A percentile compares a stretch with the other conserved stretches of the same genome.
Conservation (phyloP, 2,888 invertebrate genomes). For the Megaustenia siamemsis region DNA sequence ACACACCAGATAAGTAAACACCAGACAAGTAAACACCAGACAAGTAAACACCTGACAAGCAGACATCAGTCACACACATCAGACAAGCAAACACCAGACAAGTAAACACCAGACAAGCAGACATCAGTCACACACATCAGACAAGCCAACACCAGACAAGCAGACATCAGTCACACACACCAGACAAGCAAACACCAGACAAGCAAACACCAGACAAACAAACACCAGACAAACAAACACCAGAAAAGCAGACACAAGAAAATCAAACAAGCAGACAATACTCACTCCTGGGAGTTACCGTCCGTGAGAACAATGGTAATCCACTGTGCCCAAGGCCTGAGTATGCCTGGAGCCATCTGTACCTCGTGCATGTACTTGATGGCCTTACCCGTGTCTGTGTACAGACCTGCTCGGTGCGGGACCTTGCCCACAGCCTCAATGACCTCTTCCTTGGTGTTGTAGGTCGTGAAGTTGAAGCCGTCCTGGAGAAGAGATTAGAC, state of each 20-base stretch:
- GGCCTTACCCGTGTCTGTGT: constrained; percentile 54
- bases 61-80: too few species aligned
- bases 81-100: too few species aligned
- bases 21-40: too few species aligned
- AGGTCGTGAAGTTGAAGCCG: constrained; percentile 51
- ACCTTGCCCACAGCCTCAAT: constrained; percentile 40
- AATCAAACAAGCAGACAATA: not conserved
- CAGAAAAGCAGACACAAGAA: not conserved
- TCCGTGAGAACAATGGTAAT: constrained; percentile 55
- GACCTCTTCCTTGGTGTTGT: constrained; percentile 48
- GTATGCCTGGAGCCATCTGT: constrained; percentile 35
- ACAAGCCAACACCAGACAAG: not conserved
- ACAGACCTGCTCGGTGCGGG: constrained; percentile 43
- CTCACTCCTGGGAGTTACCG: constrained; percentile 56
- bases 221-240: not conserved
- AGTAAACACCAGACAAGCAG: too few species aligned
- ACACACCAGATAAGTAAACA: too few species aligned
- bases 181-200: not conserved
- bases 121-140: not conserved
- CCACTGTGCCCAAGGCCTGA: constrained; percentile 31
- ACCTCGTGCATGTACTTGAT: constrained; percentile 51
- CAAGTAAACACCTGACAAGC: too few species aligned
- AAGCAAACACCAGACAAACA: not conserved
- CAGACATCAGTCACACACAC: not conserved
- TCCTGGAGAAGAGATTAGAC: constrained; percentile 29